Evolutionary conservation across 2,797 vertebrate genomes (phyloP).

Genomic region (Lepus oiostolus): DNA sequence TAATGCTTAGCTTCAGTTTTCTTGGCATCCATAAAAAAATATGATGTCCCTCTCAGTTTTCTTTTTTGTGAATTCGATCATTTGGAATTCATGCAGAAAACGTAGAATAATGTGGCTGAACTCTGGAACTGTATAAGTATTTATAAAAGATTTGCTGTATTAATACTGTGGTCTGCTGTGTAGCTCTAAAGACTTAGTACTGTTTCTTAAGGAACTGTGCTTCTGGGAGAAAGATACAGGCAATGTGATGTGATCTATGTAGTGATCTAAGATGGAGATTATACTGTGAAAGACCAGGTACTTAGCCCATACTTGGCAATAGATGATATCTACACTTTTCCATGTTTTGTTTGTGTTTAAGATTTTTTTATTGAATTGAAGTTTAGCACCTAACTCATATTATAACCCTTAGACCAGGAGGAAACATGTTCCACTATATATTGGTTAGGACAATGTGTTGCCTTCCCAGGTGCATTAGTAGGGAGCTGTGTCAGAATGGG

Average conservation of each 20-base stretch:
- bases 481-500: no score
- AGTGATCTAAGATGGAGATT: background rate
- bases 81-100: slow-evolving; percentile 34
- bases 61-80: background rate
- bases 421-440: background rate
- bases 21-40: background rate
- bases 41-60: background rate
- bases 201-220: background rate
- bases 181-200: background rate
- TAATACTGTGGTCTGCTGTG: background rate
- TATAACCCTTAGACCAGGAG: background rate
- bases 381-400: background rate
- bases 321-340: background rate
- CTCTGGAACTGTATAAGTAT: background rate
- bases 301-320: background rate
- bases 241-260: background rate
- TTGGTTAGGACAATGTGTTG: background rate
- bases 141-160: background rate
- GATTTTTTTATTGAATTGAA: background rate
- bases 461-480: background rate
- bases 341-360: background rate
- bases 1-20: background rate
- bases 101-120: background rate
- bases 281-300: background rate
- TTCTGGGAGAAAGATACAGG: background rate